Evolutionary conservation across 2,888 invertebrate species (phyloP), one percentile per base, ranked within the genome.

Genomic region (Fissipunctia ypsillon): DNA sequence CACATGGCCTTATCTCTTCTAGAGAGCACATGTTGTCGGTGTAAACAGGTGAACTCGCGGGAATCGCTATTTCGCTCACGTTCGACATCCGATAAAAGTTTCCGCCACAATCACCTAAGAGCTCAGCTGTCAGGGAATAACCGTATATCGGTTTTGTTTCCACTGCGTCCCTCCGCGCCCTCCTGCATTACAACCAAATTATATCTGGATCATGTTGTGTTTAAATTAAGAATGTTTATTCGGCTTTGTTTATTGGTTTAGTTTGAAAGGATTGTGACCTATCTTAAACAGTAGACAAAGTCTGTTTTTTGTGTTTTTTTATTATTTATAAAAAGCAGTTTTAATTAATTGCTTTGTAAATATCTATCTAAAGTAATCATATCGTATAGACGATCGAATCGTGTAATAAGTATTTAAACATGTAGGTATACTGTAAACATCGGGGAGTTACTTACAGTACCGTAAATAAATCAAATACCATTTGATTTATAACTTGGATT

Each of bases 61-160:
- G 94, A 94, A 94, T 95, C 94, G 93, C 94, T 94, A 96, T 96
- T 96, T 94, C 90, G 93, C 93, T 95, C 96, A 96, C 96, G 96
- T 95, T 94, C 95, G 94, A 95, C 95, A 95, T 96, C 94, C 95
- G 96, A 96, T 96, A 96, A 96, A 96, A 96, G 94, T 96, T 96
- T 95, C 95, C 94, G 93, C 95, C 95, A 96, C 96, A 96, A 96
- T 96, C 96, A 95, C 96, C 96, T 96, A 96, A 96, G 96, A 96
- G 96, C 96, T 96, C 96, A 96, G 96, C 95, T 96, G 96, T 96
- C 96, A 95, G 93, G 95, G 93, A 94, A 96, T 95, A 95, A 94
- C 93, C 95, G 93, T 95, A 95, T 95, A 95, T 95, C 95, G 95
- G 95, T 95, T 95, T 96, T 95, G 95, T 95, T 95, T 93, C 92